Conservation (phyloP, 2,113 vertebrate species). For the Cavia aperea region DNA sequence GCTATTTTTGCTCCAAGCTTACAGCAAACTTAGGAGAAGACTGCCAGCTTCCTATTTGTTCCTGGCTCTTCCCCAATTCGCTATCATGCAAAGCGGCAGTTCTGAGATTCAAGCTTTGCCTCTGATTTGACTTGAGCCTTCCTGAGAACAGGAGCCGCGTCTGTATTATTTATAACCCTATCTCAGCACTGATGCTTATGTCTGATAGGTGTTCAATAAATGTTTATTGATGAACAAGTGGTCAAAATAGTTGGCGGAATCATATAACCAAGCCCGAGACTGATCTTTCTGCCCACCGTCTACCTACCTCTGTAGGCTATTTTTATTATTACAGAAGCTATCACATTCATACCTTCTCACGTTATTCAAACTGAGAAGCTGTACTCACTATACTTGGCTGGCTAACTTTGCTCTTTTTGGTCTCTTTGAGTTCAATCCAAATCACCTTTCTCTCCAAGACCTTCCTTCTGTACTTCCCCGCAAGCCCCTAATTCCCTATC, state of each 20-base stretch:
- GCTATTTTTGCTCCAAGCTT: conserved; percentile 55
- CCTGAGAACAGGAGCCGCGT: conserved; percentile 15
- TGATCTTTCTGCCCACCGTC: too few relatives aligned
- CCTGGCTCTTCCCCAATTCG: conserved; percentile 55
- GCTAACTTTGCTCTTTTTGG: not conserved
- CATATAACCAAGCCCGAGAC: not conserved
- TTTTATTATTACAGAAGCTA: not conserved
- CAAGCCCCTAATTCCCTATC: not conserved
- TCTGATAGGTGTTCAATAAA: not conserved
- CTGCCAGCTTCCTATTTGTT: conserved; percentile 48
- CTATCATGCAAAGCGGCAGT: conserved; percentile 54
- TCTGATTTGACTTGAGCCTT: conserved; percentile 56
- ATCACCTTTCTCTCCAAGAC: not conserved
- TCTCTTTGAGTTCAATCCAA: not conserved
- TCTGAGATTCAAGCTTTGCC: conserved; percentile 51
- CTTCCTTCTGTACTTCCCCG: not conserved
- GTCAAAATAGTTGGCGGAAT: conserved; percentile 1
- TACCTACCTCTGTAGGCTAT: not conserved
- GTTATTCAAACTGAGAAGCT: not conserved
- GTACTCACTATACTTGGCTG: not conserved
- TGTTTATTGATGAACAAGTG: conserved; percentile 33
- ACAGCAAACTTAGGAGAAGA: conserved; percentile 19
- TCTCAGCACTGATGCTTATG: not conserved
- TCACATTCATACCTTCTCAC: not conserved
- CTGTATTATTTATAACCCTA: conserved; percentile 46